Base-by-base conservation (phyloP, 2,797 vertebrate genomes). In the Periophthalmus magnuspinnatus region DNA sequence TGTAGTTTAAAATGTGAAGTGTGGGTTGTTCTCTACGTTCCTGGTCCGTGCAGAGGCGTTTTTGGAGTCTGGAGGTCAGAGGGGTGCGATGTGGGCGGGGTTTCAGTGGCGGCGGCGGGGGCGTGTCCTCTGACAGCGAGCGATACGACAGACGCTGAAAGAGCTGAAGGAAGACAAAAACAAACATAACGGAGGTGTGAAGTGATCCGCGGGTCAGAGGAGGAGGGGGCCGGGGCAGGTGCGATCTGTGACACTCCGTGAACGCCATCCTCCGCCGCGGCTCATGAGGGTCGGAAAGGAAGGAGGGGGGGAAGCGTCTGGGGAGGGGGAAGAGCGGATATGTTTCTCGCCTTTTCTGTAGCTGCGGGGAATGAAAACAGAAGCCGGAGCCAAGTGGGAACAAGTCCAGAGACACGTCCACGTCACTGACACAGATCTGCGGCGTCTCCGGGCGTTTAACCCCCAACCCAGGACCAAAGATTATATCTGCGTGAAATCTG, bases 171-270 rank as follows among this genome's bases (percentile, higher is more conserved):
- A 71, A 89, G 93, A 93, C 91, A 91, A 90, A 91, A 94, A 95
- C 93, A 96, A 96, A 94, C 89, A 93, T 81, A 85, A 75, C 68
- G 0, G 77, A 93, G 92, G 93, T 93, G 93, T 89, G 90, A 95
- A 94, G 83, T 89, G 92, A 94, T 90, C 87, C 70, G 78, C 81
- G 83, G 87, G 86, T 82, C 88, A 88, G 82, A 90, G 87, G 90
- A 16, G 16, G 68, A 76, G 59, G 61, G 55, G 60, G 59, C n/a
- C n/a, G n/a, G n/a, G n/a, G n/a, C n/a, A n/a, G n/a, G n/a, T n/a
- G n/a, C n/a, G n/a, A n/a, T n/a, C n/a, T n/a, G n/a, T n/a, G n/a
- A n/a, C n/a, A n/a, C n/a, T n/a, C n/a, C n/a, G n/a, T n/a, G n/a
- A n/a, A n/a, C n/a, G n/a, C n/a, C 75, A 84, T 70, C 86, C 85